Conservation (phyloP, 2,797 vertebrate genomes). For the Oreortyx pictus region DNA sequence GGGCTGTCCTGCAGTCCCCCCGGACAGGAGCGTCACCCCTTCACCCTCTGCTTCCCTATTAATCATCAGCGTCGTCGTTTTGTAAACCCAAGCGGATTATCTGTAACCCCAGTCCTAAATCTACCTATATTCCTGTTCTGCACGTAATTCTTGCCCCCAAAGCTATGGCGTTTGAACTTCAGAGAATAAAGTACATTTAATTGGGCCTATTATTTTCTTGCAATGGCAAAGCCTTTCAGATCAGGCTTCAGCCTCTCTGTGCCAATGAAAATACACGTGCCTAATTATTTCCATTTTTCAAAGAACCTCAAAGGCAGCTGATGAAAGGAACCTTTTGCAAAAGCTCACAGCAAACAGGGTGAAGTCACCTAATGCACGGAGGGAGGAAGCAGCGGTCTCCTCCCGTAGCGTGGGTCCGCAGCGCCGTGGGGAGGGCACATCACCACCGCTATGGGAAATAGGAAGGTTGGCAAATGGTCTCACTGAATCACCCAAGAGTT, state of each 20-base stretch:
- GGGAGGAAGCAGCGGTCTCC: conserved; percentile 33
- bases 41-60: neutral
- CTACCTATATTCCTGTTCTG: conserved; percentile 29
- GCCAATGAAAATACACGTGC: conserved; percentile 76
- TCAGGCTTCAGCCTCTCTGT: conserved; percentile 71
- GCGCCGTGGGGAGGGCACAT: conserved; percentile 6
- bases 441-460: neutral
- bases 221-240: conserved; percentile 73
- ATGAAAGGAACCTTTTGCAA: conserved; percentile 76
- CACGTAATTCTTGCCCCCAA: conserved; percentile 62
- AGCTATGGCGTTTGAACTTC: conserved; percentile 73
- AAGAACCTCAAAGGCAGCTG: conserved; percentile 77
- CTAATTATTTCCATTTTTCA: conserved; percentile 79
- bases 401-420: conserved; percentile 6
- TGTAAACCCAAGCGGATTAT: neutral
- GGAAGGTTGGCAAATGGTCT: neutral
- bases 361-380: conserved; percentile 60
- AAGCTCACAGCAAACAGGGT: conserved; percentile 68
- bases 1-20: neutral
- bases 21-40: neutral
- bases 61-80: neutral
- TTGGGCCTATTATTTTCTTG: conserved; percentile 76
- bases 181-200: conserved; percentile 77
- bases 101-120: conserved; percentile 19
- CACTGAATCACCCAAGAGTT: neutral